These are phyloP conservation scores for Microplitis manilae DNA, from an alignment of 2,888 invertebrate species.

Conservation along the genomic window DNA sequence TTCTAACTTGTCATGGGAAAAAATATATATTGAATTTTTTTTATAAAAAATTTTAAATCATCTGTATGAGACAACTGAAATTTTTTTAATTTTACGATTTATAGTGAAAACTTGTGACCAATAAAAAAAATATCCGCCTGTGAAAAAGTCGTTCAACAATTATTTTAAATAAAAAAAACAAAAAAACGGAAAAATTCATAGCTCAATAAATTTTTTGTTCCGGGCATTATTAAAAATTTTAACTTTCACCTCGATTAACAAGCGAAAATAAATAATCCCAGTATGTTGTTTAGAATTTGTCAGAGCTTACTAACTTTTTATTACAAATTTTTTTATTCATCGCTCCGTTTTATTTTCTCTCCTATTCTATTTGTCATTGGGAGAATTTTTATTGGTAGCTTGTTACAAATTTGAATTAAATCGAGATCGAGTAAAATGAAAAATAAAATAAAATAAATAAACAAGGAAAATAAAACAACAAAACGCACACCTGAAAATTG, in stretches of 20 bases:
- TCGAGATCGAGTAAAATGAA: neutral
- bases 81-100: no score
- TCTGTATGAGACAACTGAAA: no score
- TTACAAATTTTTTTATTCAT: conserved; percentile 4
- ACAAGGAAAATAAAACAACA: neutral
- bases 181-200: neutral
- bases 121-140: no score
- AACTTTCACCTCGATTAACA: neutral
- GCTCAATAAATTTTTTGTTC: neutral
- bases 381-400: conserved; percentile 11
- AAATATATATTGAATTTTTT: no score
- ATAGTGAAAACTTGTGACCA: no score
- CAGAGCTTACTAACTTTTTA: neutral
- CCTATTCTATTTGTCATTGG: neutral
- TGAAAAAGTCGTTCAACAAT: no score
- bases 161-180: no score
- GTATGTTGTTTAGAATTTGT: neutral
- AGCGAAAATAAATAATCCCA: neutral
- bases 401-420: conserved; percentile 18
- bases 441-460: conserved; percentile 15
- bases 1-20: no score
- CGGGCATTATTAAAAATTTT: neutral
- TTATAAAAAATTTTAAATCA: no score
- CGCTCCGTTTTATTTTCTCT: neutral
- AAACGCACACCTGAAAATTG: neutral